Conservation (phyloP, 2,888 invertebrate genomes). For the Drosophila vallismaia region DNA sequence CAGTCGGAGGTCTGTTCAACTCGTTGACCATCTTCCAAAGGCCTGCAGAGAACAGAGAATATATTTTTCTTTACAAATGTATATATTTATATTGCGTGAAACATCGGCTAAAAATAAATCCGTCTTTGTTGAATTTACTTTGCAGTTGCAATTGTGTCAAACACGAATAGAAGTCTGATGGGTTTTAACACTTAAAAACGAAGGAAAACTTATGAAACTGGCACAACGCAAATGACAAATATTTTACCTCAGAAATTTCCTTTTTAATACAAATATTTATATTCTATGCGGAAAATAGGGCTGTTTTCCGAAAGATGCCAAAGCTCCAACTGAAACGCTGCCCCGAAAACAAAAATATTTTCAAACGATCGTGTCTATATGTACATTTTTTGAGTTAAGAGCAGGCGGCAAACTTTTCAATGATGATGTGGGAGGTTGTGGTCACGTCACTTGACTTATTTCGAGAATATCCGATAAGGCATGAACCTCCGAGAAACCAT, state of each 20-base stretch:
- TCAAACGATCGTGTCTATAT: constrained; percentile 38
- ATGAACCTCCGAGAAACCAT: too few species aligned
- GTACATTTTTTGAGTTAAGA: constrained; percentile 9
- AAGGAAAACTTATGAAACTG: constrained; percentile 65
- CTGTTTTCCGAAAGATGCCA: constrained; percentile 53
- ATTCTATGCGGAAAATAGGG: constrained; percentile 27
- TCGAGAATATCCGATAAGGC: too few species aligned
- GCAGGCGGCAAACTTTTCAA: constrained; percentile 61
- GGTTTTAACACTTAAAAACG: constrained; percentile 17
- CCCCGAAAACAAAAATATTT: constrained; percentile 69
- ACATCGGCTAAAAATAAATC: constrained; percentile 67
- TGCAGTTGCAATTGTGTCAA: constrained; percentile 65
- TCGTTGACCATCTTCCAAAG: constrained; percentile 77
- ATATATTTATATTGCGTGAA: constrained; percentile 40
- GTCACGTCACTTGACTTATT: too few species aligned
- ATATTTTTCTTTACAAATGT: constrained; percentile 12
- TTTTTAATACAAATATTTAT: constrained; percentile 11
- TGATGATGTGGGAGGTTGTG: constrained; percentile 10
- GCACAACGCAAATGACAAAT: constrained; percentile 44
- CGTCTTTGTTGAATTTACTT: constrained; percentile 48
- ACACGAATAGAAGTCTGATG: constrained; percentile 48
- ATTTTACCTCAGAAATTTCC: constrained; percentile 23
- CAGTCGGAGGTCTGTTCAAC: constrained; percentile 69
- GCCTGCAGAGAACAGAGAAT: constrained; percentile 21
- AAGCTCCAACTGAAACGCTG: constrained; percentile 63